Conservation (phyloP, 1,140 invertebrate species). For the Teleopsis dalmanni region DNA sequence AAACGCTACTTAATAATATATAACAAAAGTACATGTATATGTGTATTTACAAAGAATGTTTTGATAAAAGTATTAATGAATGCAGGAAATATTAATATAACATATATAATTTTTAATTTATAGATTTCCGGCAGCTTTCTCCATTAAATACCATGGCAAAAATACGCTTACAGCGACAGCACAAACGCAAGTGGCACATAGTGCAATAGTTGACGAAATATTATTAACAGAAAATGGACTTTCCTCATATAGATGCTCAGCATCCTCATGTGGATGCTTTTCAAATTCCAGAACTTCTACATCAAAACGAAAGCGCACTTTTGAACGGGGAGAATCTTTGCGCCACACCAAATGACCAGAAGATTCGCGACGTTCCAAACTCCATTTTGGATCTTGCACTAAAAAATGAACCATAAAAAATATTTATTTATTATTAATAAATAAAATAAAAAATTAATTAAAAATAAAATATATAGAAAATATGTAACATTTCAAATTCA, state of each 20-base stretch:
- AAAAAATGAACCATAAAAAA: conserved; percentile 24
- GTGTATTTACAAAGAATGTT: too few species aligned
- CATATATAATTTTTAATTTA: too few species aligned
- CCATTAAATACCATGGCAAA: conserved; percentile 48
- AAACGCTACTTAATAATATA: too few species aligned
- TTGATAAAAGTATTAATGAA: too few species aligned
- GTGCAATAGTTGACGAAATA: conserved; percentile 27
- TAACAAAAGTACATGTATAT: too few species aligned
- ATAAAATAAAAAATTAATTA: too few species aligned
- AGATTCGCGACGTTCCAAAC: conserved; percentile 45
- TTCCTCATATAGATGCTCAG: conserved; percentile 27
- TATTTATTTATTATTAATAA: too few species aligned
- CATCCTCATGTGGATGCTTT: conserved; percentile 39
- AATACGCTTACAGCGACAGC: conserved; percentile 46
- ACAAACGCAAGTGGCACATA: conserved; percentile 44
- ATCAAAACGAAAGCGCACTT: conserved; percentile 46
- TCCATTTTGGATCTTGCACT: conserved; percentile 48
- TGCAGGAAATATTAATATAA: too few species aligned
- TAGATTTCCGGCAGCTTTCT: too few species aligned
- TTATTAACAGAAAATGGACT: conserved; percentile 26
- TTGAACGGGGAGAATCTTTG: conserved; percentile 46
- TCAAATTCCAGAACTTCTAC: conserved; percentile 48
- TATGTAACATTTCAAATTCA: too few species aligned
- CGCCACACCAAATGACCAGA: conserved; percentile 46
- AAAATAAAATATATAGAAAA: too few species aligned